Evolutionary conservation across 2,888 invertebrate species (phyloP).

Genomic region (Drosophila mercatorum): DNA sequence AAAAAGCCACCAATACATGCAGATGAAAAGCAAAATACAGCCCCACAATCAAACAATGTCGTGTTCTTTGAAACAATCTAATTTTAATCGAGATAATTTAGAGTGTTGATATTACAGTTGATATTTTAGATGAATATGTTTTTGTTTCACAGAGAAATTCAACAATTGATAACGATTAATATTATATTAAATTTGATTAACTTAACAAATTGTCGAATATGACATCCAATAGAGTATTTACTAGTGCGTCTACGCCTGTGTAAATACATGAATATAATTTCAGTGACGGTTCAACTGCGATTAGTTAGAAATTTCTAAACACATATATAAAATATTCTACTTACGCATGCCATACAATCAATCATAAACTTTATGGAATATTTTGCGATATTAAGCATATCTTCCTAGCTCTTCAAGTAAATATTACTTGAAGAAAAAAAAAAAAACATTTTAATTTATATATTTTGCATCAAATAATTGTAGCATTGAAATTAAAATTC

Average conservation of each 20-base stretch:
- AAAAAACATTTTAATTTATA: background rate
- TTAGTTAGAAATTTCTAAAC: conserved; percentile 1
- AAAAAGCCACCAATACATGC: background rate
- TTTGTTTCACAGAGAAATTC: conserved; percentile 13
- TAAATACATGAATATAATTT: conserved; percentile 6
- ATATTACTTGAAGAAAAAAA: background rate
- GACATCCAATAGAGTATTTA: conserved; percentile 27
- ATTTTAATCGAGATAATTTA: conserved; percentile 17
- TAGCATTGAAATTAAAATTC: conserved; percentile 6
- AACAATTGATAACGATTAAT: conserved; percentile 36
- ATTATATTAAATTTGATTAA: conserved; percentile 12
- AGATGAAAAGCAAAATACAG: conserved; percentile 4
- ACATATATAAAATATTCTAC: conserved; percentile 2
- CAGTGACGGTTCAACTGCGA: conserved; percentile 10
- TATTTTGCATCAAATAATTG: background rate
- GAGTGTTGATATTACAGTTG: conserved; percentile 33
- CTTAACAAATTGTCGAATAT: conserved; percentile 21
- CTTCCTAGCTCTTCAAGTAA: background rate
- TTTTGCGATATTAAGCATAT: background rate
- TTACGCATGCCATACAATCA: conserved; percentile 11
- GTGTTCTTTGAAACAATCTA: conserved; percentile 4
- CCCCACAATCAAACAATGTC: background rate
- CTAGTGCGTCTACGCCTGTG: background rate
- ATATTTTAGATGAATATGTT: conserved; percentile 31
- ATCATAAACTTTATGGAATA: background rate